These are phyloP conservation scores for Phocoena phocoena DNA, from an alignment of 2,113 vertebrate species.

Conservation along the genomic window DNA sequence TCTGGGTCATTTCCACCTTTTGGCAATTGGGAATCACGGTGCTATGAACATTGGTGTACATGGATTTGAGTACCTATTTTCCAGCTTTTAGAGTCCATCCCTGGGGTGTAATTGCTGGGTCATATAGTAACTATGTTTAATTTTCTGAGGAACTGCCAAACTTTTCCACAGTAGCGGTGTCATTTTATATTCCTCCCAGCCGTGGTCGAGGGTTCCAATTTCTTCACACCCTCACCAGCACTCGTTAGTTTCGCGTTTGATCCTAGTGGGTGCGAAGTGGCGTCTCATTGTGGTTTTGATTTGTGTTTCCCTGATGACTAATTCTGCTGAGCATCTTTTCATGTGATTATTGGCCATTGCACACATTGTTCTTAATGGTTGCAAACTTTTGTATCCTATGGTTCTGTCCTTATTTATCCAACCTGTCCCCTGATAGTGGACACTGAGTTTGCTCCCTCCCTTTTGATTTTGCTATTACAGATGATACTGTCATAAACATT, in stretches of 20 bases:
- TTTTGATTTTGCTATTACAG: background rate
- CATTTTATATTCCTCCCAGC: background rate
- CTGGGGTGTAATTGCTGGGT: background rate
- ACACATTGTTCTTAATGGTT: background rate
- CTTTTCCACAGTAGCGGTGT: background rate
- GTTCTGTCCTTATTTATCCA: fast-evolving
- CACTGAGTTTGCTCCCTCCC: no score
- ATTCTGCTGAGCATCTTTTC: background rate
- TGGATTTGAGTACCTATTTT: background rate
- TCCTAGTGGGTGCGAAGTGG: background rate
- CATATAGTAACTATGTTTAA: no score
- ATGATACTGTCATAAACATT: background rate
- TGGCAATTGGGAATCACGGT: background rate
- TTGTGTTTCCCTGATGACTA: background rate
- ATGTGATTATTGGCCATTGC: background rate
- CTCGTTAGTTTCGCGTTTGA: background rate
- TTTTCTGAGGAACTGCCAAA: background rate
- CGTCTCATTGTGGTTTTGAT: background rate
- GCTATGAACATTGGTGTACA: background rate
- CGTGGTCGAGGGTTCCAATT: fast-evolving
- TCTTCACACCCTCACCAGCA: background rate
- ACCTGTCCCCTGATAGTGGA: fast-evolving
- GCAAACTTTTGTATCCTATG: fast-evolving
- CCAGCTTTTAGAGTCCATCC: background rate
- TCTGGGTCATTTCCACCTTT: background rate